A percentile compares a stretch with the other conserved stretches of the same genome.
Conservation (phyloP, 2,888 invertebrate genomes). For the Scaptomyza parva region DNA sequence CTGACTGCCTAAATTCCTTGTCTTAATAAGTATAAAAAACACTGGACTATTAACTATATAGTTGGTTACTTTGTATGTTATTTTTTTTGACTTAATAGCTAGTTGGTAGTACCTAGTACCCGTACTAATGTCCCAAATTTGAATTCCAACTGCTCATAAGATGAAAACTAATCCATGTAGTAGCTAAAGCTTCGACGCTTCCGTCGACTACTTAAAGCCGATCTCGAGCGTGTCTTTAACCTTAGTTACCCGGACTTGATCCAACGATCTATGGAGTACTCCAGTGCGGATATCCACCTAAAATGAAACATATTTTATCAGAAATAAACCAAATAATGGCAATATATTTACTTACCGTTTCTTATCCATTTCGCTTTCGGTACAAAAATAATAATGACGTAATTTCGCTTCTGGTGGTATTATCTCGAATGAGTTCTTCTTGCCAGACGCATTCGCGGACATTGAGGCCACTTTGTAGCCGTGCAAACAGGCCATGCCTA, state of each 20-base stretch:
- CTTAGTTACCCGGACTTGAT: conserved; percentile 88
- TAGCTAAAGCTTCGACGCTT: conserved; percentile 83
- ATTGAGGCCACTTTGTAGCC: conserved; percentile 93
- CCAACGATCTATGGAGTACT: conserved; percentile 97
- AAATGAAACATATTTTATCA: neutral
- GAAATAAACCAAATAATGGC: neutral
- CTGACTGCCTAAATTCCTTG: conserved; percentile 65
- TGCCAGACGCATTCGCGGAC: conserved; percentile 91
- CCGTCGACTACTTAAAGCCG: conserved; percentile 70
- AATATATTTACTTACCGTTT: conserved; percentile 89
- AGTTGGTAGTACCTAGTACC: conserved; percentile 76
- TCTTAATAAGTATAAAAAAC: conserved; percentile 66
- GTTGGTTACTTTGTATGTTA: conserved; percentile 29
- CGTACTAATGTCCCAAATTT: conserved; percentile 70
- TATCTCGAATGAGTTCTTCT: conserved; percentile 96
- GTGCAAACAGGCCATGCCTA: conserved; percentile 96
- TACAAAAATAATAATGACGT: conserved; percentile 95
- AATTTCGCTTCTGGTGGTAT: conserved; percentile 94
- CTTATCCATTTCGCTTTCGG: conserved; percentile 97
- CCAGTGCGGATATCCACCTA: conserved; percentile 97
- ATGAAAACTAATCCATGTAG: conserved; percentile 73
- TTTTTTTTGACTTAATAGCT: conserved; percentile 44
- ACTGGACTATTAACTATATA: conserved; percentile 55
- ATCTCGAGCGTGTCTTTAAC: conserved; percentile 80
- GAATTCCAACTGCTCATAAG: conserved; percentile 25